Percentiles rank a stretch among this genome's conserved stretches.
phyloP scores from a whole-genome alignment of 1,140 invertebrate genomes.

The Lanistes nyassanus region DNA sequence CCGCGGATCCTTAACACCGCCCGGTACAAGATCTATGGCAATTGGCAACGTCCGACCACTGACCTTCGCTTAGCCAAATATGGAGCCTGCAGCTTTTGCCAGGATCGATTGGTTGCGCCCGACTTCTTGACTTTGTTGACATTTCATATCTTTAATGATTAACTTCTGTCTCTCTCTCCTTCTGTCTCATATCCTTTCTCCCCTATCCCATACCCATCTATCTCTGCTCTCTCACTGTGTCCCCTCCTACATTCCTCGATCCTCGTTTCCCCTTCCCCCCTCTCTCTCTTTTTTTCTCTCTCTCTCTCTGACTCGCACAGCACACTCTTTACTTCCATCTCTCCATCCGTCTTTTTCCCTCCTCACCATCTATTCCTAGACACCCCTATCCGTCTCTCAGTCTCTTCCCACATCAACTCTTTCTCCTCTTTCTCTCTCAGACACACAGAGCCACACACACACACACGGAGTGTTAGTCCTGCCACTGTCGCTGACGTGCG shows the following conservation, averaged over 20 bases:
- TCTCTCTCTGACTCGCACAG: not conserved
- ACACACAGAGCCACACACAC: no score
- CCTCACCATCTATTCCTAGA: not conserved
- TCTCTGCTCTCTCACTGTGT: not conserved
- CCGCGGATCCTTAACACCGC: no score
- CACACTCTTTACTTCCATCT: not conserved
- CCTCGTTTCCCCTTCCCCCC: not conserved
- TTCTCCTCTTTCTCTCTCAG: not conserved
- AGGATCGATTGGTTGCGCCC: not conserved
- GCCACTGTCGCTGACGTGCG: no score
- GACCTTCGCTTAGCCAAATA: conserved; percentile 1
- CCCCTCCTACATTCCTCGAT: not conserved
- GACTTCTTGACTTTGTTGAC: not conserved
- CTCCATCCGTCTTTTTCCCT: not conserved
- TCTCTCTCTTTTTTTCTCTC: not conserved
- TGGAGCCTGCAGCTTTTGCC: not conserved
- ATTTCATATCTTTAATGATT: not conserved
- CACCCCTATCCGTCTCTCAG: not conserved
- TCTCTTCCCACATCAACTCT: not conserved
- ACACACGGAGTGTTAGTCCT: no score
- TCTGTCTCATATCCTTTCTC: conserved; percentile 16
- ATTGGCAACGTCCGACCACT: not conserved
- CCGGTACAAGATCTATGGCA: no score
- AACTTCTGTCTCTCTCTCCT: not conserved
- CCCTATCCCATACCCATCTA: conserved; percentile 7